Conservation (phyloP, 2,797 vertebrate species). For the Coracias cyanogaster region DNA sequence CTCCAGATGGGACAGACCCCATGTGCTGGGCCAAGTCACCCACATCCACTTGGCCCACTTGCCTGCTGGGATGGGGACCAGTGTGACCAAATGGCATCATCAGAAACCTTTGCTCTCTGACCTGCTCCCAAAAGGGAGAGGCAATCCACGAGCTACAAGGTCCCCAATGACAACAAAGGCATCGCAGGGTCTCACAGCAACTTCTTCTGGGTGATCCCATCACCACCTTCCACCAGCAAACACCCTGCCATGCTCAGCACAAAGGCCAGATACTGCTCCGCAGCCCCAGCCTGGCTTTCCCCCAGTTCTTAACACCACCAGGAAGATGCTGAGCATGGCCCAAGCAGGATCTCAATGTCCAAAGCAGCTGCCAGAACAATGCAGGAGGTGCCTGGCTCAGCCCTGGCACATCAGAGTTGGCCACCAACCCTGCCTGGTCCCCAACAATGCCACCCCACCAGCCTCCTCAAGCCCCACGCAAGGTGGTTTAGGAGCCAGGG, state of each 20-base stretch:
- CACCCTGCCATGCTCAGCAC: accelerated
- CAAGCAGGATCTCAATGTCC: neutral
- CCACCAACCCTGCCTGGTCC: neutral
- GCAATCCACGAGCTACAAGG: accelerated
- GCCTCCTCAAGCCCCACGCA: accelerated
- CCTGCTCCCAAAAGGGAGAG: neutral
- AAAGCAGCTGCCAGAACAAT: neutral
- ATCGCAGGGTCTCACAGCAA: accelerated
- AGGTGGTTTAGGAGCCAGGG: accelerated
- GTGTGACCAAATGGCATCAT: accelerated
- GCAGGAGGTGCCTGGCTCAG: neutral
- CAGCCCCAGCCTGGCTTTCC: accelerated
- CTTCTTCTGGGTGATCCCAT: neutral
- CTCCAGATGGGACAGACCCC: neutral
- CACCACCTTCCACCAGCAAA: neutral
- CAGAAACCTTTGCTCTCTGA: neutral
- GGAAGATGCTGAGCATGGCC: neutral
- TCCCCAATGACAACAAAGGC: neutral
- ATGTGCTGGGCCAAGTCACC: neutral
- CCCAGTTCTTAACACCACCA: neutral
- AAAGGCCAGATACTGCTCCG: accelerated
- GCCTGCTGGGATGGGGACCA: neutral
- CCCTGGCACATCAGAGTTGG: too few relatives aligned
- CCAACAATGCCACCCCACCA: accelerated
- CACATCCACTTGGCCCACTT: neutral